phyloP scores from a whole-genome alignment of 2,113 vertebrate genomes.

The Callionymus lyra region DNA sequence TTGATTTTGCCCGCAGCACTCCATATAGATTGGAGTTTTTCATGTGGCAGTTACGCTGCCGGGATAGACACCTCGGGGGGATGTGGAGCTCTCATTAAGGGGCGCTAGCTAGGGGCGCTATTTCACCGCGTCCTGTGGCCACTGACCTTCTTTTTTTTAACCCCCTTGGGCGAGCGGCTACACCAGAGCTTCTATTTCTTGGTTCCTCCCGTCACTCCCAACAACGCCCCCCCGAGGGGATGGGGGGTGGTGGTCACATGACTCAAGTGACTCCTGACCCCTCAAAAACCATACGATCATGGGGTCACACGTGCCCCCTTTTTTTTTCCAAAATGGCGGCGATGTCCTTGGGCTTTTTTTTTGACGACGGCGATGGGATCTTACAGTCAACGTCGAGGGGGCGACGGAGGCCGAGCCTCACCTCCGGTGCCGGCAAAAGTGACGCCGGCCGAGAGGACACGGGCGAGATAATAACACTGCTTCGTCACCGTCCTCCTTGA shows the following conservation, averaged over 20 bases:
- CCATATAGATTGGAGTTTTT: conserved; percentile 62
- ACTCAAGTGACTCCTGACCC: conserved; percentile 76
- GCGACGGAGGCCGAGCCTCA: too few species aligned
- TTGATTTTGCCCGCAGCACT: conserved; percentile 48
- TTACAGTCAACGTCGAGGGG: too few species aligned
- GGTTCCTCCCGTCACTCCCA: conserved; percentile 63
- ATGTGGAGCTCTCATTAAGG: conserved; percentile 82
- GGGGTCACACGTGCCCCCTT: conserved; percentile 46
- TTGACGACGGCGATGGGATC: too few species aligned
- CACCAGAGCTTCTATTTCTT: conserved; percentile 64
- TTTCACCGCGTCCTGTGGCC: conserved; percentile 80
- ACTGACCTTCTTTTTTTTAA: conserved; percentile 84
- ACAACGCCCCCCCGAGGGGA: conserved; percentile 59
- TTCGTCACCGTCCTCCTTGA: conserved; percentile 34
- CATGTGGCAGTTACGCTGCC: conserved; percentile 60
- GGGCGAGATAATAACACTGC: conserved; percentile 34
- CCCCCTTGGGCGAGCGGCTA: conserved; percentile 71
- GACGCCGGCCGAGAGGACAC: conserved; percentile 31
- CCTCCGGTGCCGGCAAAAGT: conserved; percentile 26
- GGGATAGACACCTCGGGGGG: conserved; percentile 64
- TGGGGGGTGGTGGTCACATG: conserved; percentile 66
- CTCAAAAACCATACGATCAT: conserved; percentile 34
- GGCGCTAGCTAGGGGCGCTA: conserved; percentile 65
- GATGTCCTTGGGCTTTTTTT: conserved; percentile 45
- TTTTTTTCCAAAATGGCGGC: conserved; percentile 48